Evolutionary conservation across 2,113 vertebrate genomes (phyloP), one percentile per base, ranked within the genome.

Genomic region (Gopherus flavomarginatus): DNA sequence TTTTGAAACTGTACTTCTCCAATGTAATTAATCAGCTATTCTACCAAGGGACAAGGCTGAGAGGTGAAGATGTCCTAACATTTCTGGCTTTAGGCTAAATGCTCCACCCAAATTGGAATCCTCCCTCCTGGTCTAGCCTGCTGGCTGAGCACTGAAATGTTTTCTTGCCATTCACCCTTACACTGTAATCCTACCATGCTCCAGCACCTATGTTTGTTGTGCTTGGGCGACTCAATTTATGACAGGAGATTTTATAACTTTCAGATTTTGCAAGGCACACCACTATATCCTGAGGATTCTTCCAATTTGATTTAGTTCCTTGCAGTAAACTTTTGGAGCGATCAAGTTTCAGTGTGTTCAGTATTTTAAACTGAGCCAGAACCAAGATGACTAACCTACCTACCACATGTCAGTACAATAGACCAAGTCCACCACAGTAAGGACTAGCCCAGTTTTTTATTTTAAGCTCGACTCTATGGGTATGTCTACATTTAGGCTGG

Each of bases 1-100:
- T 59, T 29, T 59, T 29, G 26, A 59, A 59, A 29, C 26, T 29
- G 57, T 59, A 86, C 38, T 65, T 91, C 53, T 42, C 80, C 83
- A 54, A 90, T 57, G 92, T 92, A 94, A 94, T 49, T 83, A 47
- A 94, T 72, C 29, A 83, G 80, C 16, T 91, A 0, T 83, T 96
- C 91, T 83, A 93, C 91, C 59, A 92, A 85, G n/a, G 35, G 26
- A 53, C 22, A 83, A 92, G n/a, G 7, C 19, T 90, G 85, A 92
- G 78, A 95, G 87, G 78, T 4, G 27, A 62, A 62, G 29, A 62
- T 31, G 13, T 62, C 59, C 13, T 16, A 59, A 62, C 29, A 62
- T 31, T 62, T 62, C 29, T 35, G 59, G 29, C 59, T 13, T 29
- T 59, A 5, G 10, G 62, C 31, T 49, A 69, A 92, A 53, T 49